phyloP scores from a whole-genome alignment of 1,140 invertebrate species.

The Apolygus lucorum region DNA sequence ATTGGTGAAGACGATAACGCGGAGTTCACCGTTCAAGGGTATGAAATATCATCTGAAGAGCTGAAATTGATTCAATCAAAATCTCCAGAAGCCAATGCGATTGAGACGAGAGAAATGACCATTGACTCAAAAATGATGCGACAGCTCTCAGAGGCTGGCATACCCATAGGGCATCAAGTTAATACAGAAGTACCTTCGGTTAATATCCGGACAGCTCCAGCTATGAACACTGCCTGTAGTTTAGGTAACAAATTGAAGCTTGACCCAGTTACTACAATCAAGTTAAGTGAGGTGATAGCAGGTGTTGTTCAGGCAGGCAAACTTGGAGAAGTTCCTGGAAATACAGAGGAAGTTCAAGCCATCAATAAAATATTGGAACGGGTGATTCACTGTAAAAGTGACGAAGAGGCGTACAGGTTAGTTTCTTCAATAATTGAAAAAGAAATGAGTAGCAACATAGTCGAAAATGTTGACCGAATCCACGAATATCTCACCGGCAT shows the following conservation, averaged over 20 bases:
- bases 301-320: slow-evolving; percentile 27
- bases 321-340: slow-evolving; percentile 17
- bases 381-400: slow-evolving; percentile 26
- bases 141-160: slow-evolving; percentile 58
- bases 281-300: slow-evolving; percentile 38
- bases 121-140: slow-evolving; percentile 57
- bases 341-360: slow-evolving; percentile 16
- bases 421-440: slow-evolving; percentile 30
- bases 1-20: slow-evolving; percentile 49
- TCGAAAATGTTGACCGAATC: slow-evolving; percentile 27
- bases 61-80: slow-evolving; percentile 52
- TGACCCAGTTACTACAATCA: slow-evolving; percentile 39
- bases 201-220: slow-evolving; percentile 42
- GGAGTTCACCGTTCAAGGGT: slow-evolving; percentile 65
- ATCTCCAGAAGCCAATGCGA: slow-evolving; percentile 36
- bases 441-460: slow-evolving; percentile 23
- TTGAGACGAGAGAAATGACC: slow-evolving; percentile 48
- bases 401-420: slow-evolving; percentile 27
- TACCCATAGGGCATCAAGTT: slow-evolving; percentile 57
- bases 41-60: slow-evolving; percentile 62
- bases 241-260: slow-evolving; percentile 42
- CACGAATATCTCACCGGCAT: slow-evolving; percentile 27
- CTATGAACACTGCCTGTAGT: slow-evolving; percentile 40
- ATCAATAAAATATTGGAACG: slow-evolving; percentile 27
- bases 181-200: slow-evolving; percentile 51